These are phyloP conservation scores for Myzus persicae DNA, from an alignment of 1,140 invertebrate species.

Conservation along the genomic window DNA sequence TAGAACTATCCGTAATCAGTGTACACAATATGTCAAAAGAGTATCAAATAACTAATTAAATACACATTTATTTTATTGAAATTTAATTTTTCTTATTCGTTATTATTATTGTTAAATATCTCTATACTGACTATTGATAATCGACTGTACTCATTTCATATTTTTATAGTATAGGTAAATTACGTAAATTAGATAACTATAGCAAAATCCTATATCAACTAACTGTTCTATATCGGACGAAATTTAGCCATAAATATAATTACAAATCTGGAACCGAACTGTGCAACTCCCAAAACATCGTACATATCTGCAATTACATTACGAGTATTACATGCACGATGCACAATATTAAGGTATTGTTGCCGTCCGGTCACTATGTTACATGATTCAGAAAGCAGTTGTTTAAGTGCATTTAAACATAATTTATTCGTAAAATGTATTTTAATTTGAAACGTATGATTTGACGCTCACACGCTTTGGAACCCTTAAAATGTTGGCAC, in stretches of 20 bases:
- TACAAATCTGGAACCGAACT: background rate
- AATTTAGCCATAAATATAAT: background rate
- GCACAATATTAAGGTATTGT: background rate
- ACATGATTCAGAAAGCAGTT: background rate
- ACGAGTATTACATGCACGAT: background rate
- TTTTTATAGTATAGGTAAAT: background rate
- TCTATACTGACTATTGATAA: background rate
- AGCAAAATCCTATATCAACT: background rate
- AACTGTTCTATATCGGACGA: no score
- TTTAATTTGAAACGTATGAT: background rate
- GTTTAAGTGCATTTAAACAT: no score
- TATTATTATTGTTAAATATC: background rate
- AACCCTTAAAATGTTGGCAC: background rate
- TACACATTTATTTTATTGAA: no score
- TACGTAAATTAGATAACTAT: background rate
- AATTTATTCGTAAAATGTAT: no score
- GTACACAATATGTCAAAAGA: no score
- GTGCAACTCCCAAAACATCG: background rate
- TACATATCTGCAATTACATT: background rate
- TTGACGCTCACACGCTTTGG: background rate
- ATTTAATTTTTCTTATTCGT: no score
- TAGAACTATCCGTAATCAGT: background rate
- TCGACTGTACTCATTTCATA: no score
- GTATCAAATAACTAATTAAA: no score
- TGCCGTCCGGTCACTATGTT: background rate